These are phyloP conservation scores for Adelphocoris suturalis DNA, from an alignment of 2,888 invertebrate species.

Conservation along the genomic window DNA sequence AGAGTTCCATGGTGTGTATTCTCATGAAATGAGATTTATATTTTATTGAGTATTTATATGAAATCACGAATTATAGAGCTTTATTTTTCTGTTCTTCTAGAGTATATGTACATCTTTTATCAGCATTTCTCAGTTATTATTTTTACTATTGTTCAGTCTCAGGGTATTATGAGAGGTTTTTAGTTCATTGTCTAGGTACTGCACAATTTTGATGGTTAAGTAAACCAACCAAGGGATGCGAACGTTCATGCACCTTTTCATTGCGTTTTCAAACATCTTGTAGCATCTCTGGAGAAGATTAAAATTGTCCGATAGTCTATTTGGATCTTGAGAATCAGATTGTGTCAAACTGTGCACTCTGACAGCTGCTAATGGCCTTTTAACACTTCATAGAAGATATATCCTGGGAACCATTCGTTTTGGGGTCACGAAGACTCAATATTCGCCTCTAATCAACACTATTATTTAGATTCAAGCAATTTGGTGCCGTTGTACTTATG, in stretches of 20 bases:
- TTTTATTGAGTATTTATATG: constrained; percentile 21
- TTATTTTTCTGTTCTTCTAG: constrained; percentile 21
- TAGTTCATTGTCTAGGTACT: constrained; percentile 35
- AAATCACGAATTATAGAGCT: constrained; percentile 14
- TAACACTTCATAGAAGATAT: background rate
- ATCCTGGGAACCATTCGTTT: background rate
- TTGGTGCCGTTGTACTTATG: constrained; percentile 48
- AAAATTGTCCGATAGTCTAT: background rate
- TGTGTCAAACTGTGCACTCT: background rate
- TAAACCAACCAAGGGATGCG: constrained; percentile 8
- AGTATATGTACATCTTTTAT: background rate
- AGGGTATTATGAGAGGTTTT: constrained; percentile 32
- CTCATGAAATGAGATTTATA: constrained; percentile 5
- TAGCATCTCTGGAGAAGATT: constrained; percentile 45
- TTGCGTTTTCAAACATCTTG: constrained; percentile 10
- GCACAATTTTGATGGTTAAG: constrained; percentile 42
- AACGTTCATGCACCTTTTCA: background rate
- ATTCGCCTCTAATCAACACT: background rate
- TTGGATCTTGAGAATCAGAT: background rate
- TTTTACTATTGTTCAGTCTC: constrained; percentile 14
- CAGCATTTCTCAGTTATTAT: background rate
- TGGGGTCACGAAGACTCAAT: background rate
- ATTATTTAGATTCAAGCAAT: constrained; percentile 1
- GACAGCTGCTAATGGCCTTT: no score
- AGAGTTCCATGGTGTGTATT: background rate